Evolutionary conservation across 2,888 invertebrate species (phyloP).

Genomic region (Sarcophaga variegata): DNA sequence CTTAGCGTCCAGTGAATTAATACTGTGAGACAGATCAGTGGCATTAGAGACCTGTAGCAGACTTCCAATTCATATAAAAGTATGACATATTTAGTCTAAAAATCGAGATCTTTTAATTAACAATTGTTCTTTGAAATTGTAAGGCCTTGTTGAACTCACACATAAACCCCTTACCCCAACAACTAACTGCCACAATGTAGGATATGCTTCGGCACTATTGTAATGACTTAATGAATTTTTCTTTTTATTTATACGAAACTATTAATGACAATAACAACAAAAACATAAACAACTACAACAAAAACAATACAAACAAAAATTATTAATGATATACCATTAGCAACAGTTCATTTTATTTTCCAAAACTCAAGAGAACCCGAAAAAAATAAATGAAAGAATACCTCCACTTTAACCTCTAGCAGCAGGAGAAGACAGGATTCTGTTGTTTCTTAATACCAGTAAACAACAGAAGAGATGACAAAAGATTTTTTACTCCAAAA

Average conservation of each 20-base stretch:
- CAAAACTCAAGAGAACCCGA: neutral
- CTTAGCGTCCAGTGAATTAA: no score
- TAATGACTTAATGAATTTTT: conserved; percentile 26
- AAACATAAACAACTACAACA: neutral
- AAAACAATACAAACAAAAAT: conserved; percentile 1
- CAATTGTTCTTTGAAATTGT: no score
- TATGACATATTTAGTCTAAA: no score
- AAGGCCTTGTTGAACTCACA: no score
- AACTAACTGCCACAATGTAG: neutral
- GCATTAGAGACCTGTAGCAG: no score
- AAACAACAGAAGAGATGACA: no score
- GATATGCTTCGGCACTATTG: neutral
- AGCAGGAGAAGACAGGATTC: neutral
- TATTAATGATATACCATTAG: conserved; percentile 64
- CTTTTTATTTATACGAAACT: conserved; percentile 45
- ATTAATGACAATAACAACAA: conserved; percentile 36
- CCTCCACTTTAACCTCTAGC: neutral
- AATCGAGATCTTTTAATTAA: no score
- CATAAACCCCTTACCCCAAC: neutral
- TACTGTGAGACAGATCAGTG: no score
- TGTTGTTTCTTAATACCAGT: no score
- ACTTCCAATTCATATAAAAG: no score
- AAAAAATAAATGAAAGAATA: neutral
- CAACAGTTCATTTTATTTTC: conserved; percentile 21
- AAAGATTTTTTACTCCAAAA: no score